A percentile compares a stretch with the other conserved stretches of the same genome.
phyloP scores from a whole-genome alignment of 64 coral and sea anemone species.

The Porites australiensis region DNA sequence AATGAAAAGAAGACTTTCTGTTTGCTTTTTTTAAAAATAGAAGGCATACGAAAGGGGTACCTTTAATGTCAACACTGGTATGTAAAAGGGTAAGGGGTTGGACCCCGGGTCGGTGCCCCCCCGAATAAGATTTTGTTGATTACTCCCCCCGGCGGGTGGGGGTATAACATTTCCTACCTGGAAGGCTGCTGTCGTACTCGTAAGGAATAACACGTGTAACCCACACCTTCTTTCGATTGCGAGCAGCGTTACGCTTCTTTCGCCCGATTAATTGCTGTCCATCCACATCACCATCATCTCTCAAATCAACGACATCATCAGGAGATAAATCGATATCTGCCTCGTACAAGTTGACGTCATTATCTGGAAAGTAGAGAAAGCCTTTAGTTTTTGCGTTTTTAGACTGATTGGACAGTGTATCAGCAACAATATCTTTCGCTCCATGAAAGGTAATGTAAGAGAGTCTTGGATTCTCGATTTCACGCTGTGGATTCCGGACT shows the following conservation, averaged over 20 bases:
- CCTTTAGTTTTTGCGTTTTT: too few relatives aligned
- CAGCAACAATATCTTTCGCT: too few relatives aligned
- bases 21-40: too few relatives aligned
- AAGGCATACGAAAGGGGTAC: too few relatives aligned
- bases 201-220: constrained; percentile 72
- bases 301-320: constrained; percentile 35
- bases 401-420: too few relatives aligned
- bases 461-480: too few relatives aligned
- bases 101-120: too few relatives aligned
- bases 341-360: constrained; percentile 65
- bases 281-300: constrained; percentile 18
- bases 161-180: constrained; percentile 14
- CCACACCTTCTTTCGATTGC: constrained; percentile 76
- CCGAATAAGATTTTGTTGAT: neutral
- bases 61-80: too few relatives aligned
- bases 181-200: constrained; percentile 40
- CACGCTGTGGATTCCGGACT: too few relatives aligned
- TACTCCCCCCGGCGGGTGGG: neutral
- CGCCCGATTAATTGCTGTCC: neutral
- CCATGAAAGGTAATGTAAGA: too few relatives aligned
- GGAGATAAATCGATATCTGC: constrained; percentile 64
- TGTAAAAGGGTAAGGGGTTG: too few relatives aligned
- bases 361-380: neutral
- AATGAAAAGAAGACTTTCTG: too few relatives aligned
- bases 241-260: constrained; percentile 70